Evolutionary conservation across 2,888 invertebrate genomes (phyloP).

Genomic region (Adineta ricciae): DNA sequence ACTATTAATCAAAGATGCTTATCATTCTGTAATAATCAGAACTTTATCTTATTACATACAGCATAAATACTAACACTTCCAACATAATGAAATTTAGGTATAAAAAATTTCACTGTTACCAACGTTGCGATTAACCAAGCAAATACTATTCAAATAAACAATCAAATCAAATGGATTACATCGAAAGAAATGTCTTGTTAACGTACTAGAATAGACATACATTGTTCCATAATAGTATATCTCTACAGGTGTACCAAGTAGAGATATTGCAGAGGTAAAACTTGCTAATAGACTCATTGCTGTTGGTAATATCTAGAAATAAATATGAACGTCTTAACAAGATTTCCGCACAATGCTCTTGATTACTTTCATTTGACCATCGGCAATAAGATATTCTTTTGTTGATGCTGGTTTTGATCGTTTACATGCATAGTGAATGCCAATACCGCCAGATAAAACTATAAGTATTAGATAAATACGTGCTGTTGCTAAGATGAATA

Average conservation of each 20-base stretch:
- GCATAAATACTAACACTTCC: constrained; percentile 44
- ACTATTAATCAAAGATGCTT: constrained; percentile 60
- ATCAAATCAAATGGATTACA: no score
- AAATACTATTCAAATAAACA: no score
- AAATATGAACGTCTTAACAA: no score
- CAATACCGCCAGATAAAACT: no score
- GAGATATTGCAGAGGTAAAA: constrained; percentile 17
- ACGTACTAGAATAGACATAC: constrained; percentile 16
- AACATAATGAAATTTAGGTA: constrained; percentile 42
- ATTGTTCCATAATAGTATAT: constrained; percentile 27
- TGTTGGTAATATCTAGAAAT: constrained; percentile 19
- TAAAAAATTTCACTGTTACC: constrained; percentile 54
- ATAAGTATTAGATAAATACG: no score
- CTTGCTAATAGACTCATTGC: constrained; percentile 28
- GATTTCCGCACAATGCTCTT: no score
- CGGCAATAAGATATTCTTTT: no score
- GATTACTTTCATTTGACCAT: no score
- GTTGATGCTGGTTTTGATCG: no score
- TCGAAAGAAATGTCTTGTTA: not conserved
- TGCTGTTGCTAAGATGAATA: no score
- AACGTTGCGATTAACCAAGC: not conserved
- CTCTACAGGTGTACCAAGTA: constrained; percentile 27
- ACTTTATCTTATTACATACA: constrained; percentile 36
- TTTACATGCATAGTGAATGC: no score
- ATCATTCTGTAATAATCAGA: no score